Base-by-base conservation (phyloP, 2,888 invertebrate species). In the Lasioglossum morio region DNA sequence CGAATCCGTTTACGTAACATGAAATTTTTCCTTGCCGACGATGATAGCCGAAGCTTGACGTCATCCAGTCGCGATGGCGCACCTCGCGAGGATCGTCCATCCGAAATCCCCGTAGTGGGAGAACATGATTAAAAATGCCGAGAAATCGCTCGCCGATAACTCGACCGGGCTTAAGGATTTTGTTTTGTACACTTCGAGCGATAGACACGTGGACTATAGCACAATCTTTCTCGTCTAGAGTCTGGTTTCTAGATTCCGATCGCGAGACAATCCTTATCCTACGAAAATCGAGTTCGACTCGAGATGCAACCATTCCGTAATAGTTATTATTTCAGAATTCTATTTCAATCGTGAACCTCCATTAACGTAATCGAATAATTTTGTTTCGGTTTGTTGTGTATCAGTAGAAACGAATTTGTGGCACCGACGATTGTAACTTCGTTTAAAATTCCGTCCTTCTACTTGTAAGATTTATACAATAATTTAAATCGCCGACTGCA, bases 11-110 rank as follows among this genome's bases (percentile, higher is more conserved):
- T 87, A 74, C 75, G 72, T 84, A 89, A 88, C 23, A 7, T 16
- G 60, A 72, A 63, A 86, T 87, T 89, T 88, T 86, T 89, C 77
- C 83, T 63, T 40, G 23, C 8, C 69, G 14, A 19, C 37, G 72
- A 70, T 66, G 37, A 12, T 40, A 10, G 12, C 46, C 14, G 27
- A 63, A 46, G 16, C 27, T 16, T 72, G 72, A 84, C 83, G 83
- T 60, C 82, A 82, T 4, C 16, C 23, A 37, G 53, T 73, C 23
- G 30, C n/a, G 16, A 74, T 40, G 16, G n/a, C 79, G 70, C 60
- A 37, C 81, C 79, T 57, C 30, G 23, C 23, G 46, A 14, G 53
- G 30, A 19, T 16, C 34, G 19, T 27, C 46, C 30, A 3, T 27
- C 60, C 1, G 27, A 69, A 43, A 79, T 23, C 46, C 23, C 12